Evolutionary conservation across 2,113 vertebrate genomes (phyloP), one percentile per base, ranked within the genome.

Genomic region (Passer montanus): DNA sequence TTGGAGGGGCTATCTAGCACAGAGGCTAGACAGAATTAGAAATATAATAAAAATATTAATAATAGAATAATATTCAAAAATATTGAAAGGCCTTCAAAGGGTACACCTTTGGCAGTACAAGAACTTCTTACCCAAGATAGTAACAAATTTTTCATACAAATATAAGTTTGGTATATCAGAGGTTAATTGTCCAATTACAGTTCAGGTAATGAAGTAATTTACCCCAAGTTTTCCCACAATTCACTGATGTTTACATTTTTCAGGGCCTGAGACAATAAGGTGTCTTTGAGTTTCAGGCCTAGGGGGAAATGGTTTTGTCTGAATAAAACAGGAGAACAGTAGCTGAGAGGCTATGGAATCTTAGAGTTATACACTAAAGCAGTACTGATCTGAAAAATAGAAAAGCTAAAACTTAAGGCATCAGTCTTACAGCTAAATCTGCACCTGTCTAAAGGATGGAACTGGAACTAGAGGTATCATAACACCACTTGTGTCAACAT

Each of bases 81-180:
- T 79, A 15, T 30, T 66, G 46, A 66, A 79, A 55, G 15, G 20
- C 39, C 24, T 79, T 79, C 15, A 23, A 66, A 23, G 11, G 11
- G 14, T 11, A 23, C 11, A 44, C 15, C 20, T 66, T 66, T 39
- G 49, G 20, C 7, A 44, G 15, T 24, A 26, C 39, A 35, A 12
- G 26, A 79, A 20, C 33, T 7, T 79, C 0, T 0, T 37, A 37
- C 3, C 19, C 31, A 44, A 53, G 11, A 30, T 11, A 26, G 60
- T 13, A 4, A 35, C 0, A 0, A 19, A 15, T 55, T 66, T 55
- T 66, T 44, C 33, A 44, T 16, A 23, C 26, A 35, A 20, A 15
- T 43, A 4, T 28, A 52, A 43, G 14, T 55, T 30, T 55, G 60
- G 23, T 19, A n/a, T 35, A 23, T 23, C 12, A 53, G 39, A 53